phyloP scores from a whole-genome alignment of 1,140 invertebrate species.

The Zaprionus africanus region DNA sequence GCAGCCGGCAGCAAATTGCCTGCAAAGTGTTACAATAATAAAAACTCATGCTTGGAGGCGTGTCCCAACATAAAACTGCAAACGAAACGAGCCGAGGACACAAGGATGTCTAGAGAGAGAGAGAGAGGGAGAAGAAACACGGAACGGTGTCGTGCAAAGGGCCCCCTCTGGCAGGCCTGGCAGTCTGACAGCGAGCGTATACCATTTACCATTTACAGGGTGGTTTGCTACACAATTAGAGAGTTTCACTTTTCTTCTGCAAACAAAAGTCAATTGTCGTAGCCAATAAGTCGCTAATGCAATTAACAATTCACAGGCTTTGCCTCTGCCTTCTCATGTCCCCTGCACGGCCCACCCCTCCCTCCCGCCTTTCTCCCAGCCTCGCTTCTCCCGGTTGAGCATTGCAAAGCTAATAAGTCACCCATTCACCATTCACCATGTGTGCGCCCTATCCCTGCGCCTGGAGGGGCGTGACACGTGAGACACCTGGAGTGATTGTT shows the following conservation, averaged over 20 bases:
- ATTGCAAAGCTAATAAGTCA: constrained; percentile 60
- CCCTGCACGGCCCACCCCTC: not conserved
- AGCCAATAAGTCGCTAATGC: constrained; percentile 80
- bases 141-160: not conserved
- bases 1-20: constrained; percentile 79
- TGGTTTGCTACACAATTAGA: constrained; percentile 60
- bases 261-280: constrained; percentile 73
- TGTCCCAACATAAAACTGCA: constrained; percentile 78
- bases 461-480: constrained; percentile 78
- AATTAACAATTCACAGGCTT: constrained; percentile 75
- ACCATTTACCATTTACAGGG: constrained; percentile 11
- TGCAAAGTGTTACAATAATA: constrained; percentile 81
- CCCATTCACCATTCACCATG: constrained; percentile 51
- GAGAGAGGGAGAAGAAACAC: constrained; percentile 18
- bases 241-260: constrained; percentile 25
- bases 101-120: constrained; percentile 23
- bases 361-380: not conserved
- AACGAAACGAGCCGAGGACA: constrained; percentile 43
- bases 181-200: not conserved
- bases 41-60: constrained; percentile 81
- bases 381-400: not conserved
- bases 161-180: constrained; percentile 22
- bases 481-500: constrained; percentile 84
- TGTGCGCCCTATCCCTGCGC: constrained; percentile 20
- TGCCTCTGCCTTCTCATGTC: not conserved